Conservation (phyloP, 2,797 vertebrate species). For the Podargus strigoides region DNA sequence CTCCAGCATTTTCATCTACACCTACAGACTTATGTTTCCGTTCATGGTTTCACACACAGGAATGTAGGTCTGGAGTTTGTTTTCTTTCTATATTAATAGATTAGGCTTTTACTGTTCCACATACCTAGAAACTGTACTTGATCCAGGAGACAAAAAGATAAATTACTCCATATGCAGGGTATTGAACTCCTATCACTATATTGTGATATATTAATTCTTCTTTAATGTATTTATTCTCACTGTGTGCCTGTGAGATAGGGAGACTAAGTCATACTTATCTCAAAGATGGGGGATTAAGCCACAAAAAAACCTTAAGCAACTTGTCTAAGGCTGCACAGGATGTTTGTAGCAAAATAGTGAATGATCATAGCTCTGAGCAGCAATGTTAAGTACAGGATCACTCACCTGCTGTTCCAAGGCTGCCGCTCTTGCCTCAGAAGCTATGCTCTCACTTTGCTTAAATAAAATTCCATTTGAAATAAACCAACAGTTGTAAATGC, state of each 20-base stretch:
- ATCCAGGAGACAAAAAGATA: constrained; percentile 55
- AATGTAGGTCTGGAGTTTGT: neutral
- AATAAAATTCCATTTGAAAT: neutral
- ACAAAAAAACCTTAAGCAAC: neutral
- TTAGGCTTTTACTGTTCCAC: neutral
- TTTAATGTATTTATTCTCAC: constrained; percentile 43
- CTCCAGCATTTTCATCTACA: constrained; percentile 29
- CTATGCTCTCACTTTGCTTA: neutral
- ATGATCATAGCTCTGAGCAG: neutral
- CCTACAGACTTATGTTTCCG: constrained; percentile 11
- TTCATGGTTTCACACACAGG: neutral
- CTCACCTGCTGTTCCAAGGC: neutral
- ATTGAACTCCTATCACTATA: constrained; percentile 41
- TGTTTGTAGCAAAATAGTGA: neutral
- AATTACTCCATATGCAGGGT: neutral
- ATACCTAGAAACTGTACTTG: constrained; percentile 34
- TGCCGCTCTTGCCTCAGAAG: neutral
- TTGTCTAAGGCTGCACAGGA: neutral
- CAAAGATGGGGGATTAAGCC: constrained; percentile 40
- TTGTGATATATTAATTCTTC: constrained; percentile 59
- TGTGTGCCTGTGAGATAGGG: constrained; percentile 20
- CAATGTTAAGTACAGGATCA: neutral
- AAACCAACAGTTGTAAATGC: neutral
- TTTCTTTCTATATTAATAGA: neutral
- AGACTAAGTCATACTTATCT: constrained; percentile 37